These are phyloP conservation scores for Xylocampa areola DNA, from an alignment of 2,888 invertebrate genomes.

Conservation along the genomic window DNA sequence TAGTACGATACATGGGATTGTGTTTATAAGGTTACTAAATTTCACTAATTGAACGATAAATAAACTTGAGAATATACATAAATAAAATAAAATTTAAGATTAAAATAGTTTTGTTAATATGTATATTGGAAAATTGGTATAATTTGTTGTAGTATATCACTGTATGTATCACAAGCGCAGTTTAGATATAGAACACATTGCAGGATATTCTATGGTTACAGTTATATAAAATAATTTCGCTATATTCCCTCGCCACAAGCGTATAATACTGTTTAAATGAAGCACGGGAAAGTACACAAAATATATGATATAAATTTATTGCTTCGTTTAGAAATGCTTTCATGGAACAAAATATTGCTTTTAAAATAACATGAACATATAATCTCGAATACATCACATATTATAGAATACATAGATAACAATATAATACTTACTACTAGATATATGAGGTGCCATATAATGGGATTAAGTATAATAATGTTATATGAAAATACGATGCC, in stretches of 20 bases:
- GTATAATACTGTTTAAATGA: slow-evolving; percentile 63
- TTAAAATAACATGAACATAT: slow-evolving; percentile 76
- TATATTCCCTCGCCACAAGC: slow-evolving; percentile 49
- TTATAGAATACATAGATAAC: slow-evolving; percentile 71
- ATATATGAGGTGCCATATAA: slow-evolving; percentile 73
- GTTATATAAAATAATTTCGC: slow-evolving; percentile 49
- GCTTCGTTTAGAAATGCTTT: slow-evolving; percentile 77
- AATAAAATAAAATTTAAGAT: slow-evolving; percentile 37
- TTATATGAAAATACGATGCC: slow-evolving; percentile 58
- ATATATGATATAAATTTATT: slow-evolving; percentile 73
- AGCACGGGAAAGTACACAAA: slow-evolving; percentile 57
- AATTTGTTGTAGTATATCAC: slow-evolving; percentile 54
- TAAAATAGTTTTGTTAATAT: slow-evolving; percentile 42
- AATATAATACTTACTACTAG: slow-evolving; percentile 78
- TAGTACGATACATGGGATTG: slow-evolving; percentile 45
- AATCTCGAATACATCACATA: slow-evolving; percentile 79
- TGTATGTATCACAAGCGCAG: slow-evolving; percentile 58
- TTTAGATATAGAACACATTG: slow-evolving; percentile 47
- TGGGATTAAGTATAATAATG: slow-evolving; percentile 64
- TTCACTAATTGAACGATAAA: slow-evolving; percentile 45
- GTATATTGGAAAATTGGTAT: slow-evolving; percentile 48
- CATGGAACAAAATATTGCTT: slow-evolving; percentile 77
- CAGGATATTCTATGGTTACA: slow-evolving; percentile 41
- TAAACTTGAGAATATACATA: slow-evolving; percentile 40
- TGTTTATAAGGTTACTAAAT: slow-evolving; percentile 45